A percentile compares a stretch with the other conserved stretches of the same genome.
Conservation (phyloP, 92 coral and sea anemone species). For the Virgularia gustaviana region DNA sequence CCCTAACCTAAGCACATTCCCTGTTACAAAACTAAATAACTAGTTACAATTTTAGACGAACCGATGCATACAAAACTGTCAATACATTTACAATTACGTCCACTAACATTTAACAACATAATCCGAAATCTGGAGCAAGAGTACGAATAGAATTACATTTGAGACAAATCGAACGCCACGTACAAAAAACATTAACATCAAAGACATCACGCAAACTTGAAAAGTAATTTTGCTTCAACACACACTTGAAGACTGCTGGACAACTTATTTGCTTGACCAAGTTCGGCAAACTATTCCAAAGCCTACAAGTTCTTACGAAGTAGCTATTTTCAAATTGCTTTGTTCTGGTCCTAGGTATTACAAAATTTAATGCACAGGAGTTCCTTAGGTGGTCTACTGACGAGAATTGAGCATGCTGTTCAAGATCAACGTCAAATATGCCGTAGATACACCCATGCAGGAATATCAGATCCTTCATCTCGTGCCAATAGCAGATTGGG, state of each 20-base stretch:
- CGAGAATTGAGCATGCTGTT: conserved; percentile 2
- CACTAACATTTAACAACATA: not conserved
- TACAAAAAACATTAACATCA: not conserved
- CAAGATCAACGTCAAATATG: conserved; percentile 1
- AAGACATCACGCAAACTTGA: not conserved
- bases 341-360: conserved; percentile 1
- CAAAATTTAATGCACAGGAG: conserved; percentile 11
- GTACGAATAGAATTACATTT: not conserved
- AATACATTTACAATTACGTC: too few species aligned
- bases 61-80: too few species aligned
- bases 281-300: conserved; percentile 12
- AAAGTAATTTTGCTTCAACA: not conserved
- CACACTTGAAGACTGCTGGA: not conserved
- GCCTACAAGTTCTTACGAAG: conserved; percentile 16
- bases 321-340: not conserved
- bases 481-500: conserved; percentile 27
- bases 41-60: too few species aligned
- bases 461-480: conserved; percentile 23
- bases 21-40: too few species aligned
- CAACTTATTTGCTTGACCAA: too few species aligned
- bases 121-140: not conserved
- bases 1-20: too few species aligned
- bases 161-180: not conserved
- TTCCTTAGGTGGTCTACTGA: not conserved
- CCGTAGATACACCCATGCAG: conserved; percentile 35